Percentiles rank a stretch among this genome's conserved stretches.
These are phyloP conservation scores for Dryas iulia DNA, from an alignment of 1,140 invertebrate genomes.

Conservation along the genomic window DNA sequence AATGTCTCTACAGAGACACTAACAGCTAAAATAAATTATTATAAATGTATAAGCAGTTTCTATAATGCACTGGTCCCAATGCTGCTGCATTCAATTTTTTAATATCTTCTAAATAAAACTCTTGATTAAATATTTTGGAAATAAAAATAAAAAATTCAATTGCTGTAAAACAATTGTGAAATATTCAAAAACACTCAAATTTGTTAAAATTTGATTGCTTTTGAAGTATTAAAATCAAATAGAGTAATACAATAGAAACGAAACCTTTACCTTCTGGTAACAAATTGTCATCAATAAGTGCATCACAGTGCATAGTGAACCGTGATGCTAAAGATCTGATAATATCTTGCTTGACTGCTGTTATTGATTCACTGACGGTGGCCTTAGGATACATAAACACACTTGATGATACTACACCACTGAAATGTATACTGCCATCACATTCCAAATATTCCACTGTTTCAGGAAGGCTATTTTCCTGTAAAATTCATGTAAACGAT, in stretches of 20 bases:
- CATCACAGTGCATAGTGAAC: slow-evolving; percentile 92
- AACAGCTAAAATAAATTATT: too few species aligned
- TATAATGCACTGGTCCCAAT: too few species aligned
- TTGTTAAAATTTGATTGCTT: too few species aligned
- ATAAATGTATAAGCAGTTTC: too few species aligned
- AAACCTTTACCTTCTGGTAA: slow-evolving; percentile 81
- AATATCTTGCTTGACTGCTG: slow-evolving; percentile 88
- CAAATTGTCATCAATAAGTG: slow-evolving; percentile 88
- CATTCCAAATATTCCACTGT: slow-evolving; percentile 77
- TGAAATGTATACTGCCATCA: slow-evolving; percentile 71
- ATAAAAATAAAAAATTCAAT: too few species aligned
- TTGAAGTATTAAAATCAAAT: neutral
- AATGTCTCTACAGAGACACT: too few species aligned
- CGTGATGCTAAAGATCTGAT: slow-evolving; percentile 88
- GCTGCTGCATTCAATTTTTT: too few species aligned
- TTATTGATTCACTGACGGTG: slow-evolving; percentile 83
- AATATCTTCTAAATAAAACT: too few species aligned
- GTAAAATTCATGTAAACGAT: slow-evolving; percentile 1
- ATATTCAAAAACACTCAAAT: too few species aligned
- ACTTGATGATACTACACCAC: slow-evolving; percentile 85
- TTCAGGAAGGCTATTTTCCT: slow-evolving; percentile 75
- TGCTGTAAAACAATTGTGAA: too few species aligned
- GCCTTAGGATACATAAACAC: slow-evolving; percentile 87
- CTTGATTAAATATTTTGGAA: too few species aligned
- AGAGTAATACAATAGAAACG: neutral